Evolutionary conservation across 1,140 invertebrate species (phyloP), one percentile per base, ranked within the genome.

Genomic region (Drosophila serrata): DNA sequence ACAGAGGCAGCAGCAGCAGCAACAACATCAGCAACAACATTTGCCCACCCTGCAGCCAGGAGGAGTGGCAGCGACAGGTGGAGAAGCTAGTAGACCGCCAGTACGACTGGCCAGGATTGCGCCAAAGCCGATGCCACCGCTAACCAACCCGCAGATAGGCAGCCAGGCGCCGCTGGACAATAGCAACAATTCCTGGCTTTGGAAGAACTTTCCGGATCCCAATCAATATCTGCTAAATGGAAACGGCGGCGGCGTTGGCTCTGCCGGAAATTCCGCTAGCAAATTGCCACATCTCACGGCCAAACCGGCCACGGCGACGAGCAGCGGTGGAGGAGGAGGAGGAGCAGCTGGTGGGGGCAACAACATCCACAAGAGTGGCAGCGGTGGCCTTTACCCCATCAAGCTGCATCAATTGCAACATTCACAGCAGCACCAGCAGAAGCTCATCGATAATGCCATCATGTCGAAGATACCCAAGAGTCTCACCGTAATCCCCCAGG

Each of bases 401-500:
- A 42, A 77, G 37, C 43, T 61, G 43, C 29, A 48, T 15, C 42
- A 77, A 40, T 69, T 85, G 53, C 75, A 87, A 45, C 84, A 90
- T 58, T 79, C 75, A 15, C 81, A 79, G n/a, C 75, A 81, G 62
- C 85, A 78, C 24, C 81, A 79, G 46, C 82, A 90, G 42, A 88
- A 90, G 48, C 81, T 92, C 29, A 82, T 93, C 27, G 90, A 92
- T 27, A 91, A 82, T n/a, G 81, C 85, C 31, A 78, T 93, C 17
- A 93, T 96, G 93, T 95, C 96, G 46, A 96, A 96, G 93, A 96
- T 96, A 82, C 96, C 96, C 12, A 96, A 96, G 90, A 96, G 95
- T 2, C 87, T 96, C 43, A 96, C 96, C 4, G 95, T 96, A 57
- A 96, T 96, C 75, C 95, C 95, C 0, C 95, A 96, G 82, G 86